Percentiles rank a stretch among this genome's conserved stretches.
These are phyloP conservation scores for Euzophera pinguis DNA, from an alignment of 2,888 invertebrate species.

Conservation along the genomic window DNA sequence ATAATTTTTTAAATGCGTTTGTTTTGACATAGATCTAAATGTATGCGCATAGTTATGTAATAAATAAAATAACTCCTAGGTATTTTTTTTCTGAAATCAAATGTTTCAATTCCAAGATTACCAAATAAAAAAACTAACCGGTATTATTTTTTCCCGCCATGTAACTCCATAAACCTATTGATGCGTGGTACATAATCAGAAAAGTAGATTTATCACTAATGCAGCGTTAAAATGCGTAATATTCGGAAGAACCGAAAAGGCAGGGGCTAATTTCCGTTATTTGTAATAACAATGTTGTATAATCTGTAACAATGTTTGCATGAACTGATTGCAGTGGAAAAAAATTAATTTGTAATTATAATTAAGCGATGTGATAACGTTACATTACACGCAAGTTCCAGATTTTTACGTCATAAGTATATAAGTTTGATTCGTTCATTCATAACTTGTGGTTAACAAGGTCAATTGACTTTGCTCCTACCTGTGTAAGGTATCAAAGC, in stretches of 20 bases:
- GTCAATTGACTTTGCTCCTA: no score
- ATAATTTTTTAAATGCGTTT: no score
- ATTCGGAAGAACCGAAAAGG: slow-evolving; percentile 5
- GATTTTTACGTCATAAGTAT: neutral
- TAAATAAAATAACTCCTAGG: no score
- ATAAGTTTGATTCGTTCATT: neutral
- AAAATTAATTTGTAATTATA: slow-evolving; percentile 1
- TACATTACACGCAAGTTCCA: neutral
- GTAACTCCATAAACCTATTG: neutral
- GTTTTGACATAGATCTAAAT: no score
- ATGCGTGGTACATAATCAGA: neutral
- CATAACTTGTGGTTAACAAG: no score
- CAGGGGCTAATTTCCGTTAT: neutral
- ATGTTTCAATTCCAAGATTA: no score
- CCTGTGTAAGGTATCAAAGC: no score
- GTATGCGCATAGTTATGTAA: no score
- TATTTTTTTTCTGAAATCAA: no score
- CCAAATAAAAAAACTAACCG: no score
- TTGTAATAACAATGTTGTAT: neutral
- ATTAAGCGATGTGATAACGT: neutral
- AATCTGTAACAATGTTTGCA: slow-evolving; percentile 4
- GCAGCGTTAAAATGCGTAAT: slow-evolving; percentile 2
- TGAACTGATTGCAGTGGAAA: neutral
- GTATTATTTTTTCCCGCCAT: neutral
- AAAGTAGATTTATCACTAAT: neutral